Evolutionary conservation across 2,888 invertebrate species (phyloP).

Genomic region (Harmothoe impar): DNA sequence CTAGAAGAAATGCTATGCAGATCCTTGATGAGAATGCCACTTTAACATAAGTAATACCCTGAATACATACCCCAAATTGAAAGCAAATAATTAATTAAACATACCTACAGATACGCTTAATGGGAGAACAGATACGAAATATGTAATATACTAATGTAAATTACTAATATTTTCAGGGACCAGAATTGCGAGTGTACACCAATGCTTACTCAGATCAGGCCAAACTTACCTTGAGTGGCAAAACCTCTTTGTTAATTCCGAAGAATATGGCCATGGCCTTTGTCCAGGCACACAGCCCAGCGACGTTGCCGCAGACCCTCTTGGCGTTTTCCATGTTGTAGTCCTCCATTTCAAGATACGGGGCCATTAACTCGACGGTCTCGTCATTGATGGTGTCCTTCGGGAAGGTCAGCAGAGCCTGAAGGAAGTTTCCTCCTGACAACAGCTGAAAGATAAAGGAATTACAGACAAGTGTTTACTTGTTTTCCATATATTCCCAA

Average conservation of each 20-base stretch:
- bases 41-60: no score
- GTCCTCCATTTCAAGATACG: conserved; percentile 82
- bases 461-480: not conserved
- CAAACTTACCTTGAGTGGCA: conserved; percentile 82
- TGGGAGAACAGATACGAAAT: no score
- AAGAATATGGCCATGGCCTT: conserved; percentile 83
- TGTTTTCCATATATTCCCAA: no score
- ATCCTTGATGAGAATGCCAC: no score
- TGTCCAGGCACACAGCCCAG: conserved; percentile 83
- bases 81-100: no score
- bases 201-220: no score
- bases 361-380: conserved; percentile 83
- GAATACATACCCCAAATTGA: no score
- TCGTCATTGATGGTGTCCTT: conserved; percentile 86
- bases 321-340: conserved; percentile 83
- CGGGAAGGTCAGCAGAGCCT: conserved; percentile 94
- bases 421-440: conserved; percentile 82
- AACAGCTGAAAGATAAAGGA: conserved; percentile 75
- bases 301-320: conserved; percentile 83
- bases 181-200: no score
- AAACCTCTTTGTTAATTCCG: conserved; percentile 83
- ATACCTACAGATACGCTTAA: no score
- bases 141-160: no score
- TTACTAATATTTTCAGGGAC: no score
- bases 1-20: no score